phyloP scores from a whole-genome alignment of 2,113 vertebrate species.

The Globicephala melas region DNA sequence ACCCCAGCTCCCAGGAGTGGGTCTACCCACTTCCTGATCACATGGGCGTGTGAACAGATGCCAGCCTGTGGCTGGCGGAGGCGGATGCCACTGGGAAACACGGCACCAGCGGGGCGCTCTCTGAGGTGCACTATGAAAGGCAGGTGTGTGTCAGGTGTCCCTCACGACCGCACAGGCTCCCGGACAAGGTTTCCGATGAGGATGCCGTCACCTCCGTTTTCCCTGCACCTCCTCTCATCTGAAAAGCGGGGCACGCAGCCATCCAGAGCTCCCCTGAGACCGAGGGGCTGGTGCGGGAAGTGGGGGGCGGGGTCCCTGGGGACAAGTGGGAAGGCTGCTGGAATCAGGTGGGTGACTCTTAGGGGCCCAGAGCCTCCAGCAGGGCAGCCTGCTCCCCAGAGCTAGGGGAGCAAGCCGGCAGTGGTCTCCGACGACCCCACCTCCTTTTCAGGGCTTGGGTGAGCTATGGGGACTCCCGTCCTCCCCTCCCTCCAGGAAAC shows the following conservation, averaged over 20 bases:
- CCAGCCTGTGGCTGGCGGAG: background rate
- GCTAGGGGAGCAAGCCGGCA: accelerated
- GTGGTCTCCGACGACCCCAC: background rate
- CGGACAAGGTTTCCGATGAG: too few relatives aligned
- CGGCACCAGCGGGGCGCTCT: background rate
- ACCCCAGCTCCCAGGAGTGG: background rate
- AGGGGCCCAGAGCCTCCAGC: background rate
- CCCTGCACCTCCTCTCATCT: background rate
- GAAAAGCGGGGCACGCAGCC: background rate
- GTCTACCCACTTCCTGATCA: background rate
- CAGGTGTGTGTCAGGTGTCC: background rate
- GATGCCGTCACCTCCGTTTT: background rate
- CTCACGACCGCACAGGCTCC: background rate
- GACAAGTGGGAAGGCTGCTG: background rate
- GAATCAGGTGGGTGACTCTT: background rate
- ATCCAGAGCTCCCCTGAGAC: background rate
- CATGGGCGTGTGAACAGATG: background rate
- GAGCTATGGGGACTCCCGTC: background rate
- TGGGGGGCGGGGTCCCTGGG: background rate
- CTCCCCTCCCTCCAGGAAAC: accelerated
- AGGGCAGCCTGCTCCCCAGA: background rate
- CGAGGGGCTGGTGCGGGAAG: background rate
- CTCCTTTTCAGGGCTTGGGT: background rate
- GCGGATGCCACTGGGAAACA: background rate
- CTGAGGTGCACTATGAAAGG: background rate